These are phyloP conservation scores for Phalacrocorax brasilianus DNA, from an alignment of 2,113 vertebrate genomes.

Conservation along the genomic window DNA sequence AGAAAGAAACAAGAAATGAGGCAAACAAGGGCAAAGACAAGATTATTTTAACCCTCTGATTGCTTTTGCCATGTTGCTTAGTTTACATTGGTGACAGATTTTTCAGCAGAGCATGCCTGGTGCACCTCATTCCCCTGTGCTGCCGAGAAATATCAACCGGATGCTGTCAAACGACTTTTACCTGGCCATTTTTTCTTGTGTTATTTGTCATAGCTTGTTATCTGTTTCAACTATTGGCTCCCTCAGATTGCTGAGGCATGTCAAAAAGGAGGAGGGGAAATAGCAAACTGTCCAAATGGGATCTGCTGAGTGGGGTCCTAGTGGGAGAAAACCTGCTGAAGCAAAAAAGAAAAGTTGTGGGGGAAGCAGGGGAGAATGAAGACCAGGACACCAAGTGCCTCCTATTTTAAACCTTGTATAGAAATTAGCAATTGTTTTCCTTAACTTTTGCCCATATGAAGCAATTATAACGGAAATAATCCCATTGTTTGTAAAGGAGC, in stretches of 20 bases:
- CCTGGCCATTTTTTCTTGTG: neutral
- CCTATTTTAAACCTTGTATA: neutral
- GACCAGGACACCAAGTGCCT: neutral
- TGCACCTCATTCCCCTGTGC: neutral
- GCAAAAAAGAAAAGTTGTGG: neutral
- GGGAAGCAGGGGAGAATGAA: neutral
- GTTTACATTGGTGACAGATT: neutral
- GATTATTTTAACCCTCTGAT: slow-evolving; percentile 60
- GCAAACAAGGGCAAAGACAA: slow-evolving; percentile 45
- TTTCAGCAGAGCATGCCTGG: neutral
- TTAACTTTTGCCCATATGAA: neutral
- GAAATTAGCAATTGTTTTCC: neutral
- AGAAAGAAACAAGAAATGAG: slow-evolving; percentile 55
- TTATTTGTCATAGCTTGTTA: neutral
- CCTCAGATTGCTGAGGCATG: neutral
- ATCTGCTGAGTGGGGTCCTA: neutral
- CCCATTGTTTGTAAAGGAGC: neutral
- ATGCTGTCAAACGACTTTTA: neutral
- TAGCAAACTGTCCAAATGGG: neutral
- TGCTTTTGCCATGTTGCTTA: neutral
- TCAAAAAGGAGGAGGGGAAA: neutral
- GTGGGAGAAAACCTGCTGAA: neutral
- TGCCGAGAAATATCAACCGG: neutral
- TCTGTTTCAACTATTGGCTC: neutral
- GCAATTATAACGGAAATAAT: neutral